Evolutionary conservation across 2,113 vertebrate species (phyloP).

Genomic region (Pteruthius melanotis): DNA sequence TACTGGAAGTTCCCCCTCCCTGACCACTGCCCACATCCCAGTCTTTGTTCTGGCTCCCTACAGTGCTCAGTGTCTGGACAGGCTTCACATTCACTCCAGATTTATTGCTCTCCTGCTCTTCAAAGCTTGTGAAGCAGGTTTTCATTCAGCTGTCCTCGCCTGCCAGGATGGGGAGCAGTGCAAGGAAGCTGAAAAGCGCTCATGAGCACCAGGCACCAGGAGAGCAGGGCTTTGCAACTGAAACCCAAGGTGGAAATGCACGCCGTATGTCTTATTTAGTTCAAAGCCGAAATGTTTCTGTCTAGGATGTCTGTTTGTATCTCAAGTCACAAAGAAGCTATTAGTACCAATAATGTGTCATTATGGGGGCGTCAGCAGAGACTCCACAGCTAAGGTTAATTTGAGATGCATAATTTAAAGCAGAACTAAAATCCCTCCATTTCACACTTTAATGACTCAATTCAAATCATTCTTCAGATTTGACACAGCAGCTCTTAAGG

Average conservation of each 20-base stretch:
- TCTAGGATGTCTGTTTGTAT: conserved; percentile 52
- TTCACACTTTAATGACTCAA: conserved; percentile 53
- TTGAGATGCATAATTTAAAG: conserved; percentile 53
- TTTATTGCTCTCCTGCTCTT: not conserved
- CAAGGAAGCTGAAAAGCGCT: not conserved
- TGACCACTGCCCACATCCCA: not conserved
- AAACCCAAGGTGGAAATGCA: conserved; percentile 14
- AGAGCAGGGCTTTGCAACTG: not conserved
- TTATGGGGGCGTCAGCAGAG: conserved; percentile 45
- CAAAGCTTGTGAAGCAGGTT: not conserved
- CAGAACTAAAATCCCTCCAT: conserved; percentile 51
- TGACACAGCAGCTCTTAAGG: conserved; percentile 45
- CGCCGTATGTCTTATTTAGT: conserved; percentile 14
- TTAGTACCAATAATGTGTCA: conserved; percentile 64
- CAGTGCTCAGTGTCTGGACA: accelerated
- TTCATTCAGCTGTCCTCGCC: not conserved
- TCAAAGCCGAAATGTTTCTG: conserved; percentile 51
- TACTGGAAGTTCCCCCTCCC: not conserved
- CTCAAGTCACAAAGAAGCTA: conserved; percentile 57
- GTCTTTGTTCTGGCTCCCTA: not conserved
- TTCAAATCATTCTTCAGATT: conserved; percentile 55
- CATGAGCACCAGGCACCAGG: not conserved
- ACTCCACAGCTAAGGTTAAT: conserved; percentile 59
- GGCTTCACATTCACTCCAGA: not conserved
- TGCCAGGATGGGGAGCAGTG: not conserved